Conservation (phyloP, 2,113 vertebrate genomes). For the Panthera tigris region DNA sequence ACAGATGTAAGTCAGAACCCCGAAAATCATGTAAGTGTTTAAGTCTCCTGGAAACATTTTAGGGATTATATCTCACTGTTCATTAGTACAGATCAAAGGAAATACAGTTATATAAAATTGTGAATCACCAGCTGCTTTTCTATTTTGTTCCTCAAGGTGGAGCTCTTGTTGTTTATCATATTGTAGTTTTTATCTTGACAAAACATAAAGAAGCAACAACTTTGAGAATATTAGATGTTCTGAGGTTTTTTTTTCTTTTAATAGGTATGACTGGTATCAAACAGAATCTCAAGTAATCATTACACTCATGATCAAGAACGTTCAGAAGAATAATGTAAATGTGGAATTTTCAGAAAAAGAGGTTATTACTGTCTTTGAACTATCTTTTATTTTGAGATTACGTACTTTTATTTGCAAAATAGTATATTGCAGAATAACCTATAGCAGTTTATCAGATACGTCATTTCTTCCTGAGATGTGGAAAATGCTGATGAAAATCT, state of each 20-base stretch:
- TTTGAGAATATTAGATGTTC: slow-evolving; percentile 35
- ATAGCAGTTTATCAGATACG: not conserved
- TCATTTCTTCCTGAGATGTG: slow-evolving; percentile 38
- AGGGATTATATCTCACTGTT: not conserved
- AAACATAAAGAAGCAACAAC: slow-evolving; percentile 7
- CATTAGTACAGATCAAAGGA: not conserved
- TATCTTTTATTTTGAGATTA: slow-evolving; percentile 38
- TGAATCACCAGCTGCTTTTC: slow-evolving; percentile 34
- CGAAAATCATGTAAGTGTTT: not conserved
- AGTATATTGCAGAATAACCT: slow-evolving; percentile 1
- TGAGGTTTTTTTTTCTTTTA: slow-evolving; percentile 55
- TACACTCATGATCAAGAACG: slow-evolving; percentile 96
- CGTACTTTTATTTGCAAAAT: slow-evolving; percentile 6
- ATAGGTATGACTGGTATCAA: slow-evolving; percentile 97
- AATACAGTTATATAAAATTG: not conserved
- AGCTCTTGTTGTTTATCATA: slow-evolving; percentile 63
- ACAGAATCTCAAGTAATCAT: slow-evolving; percentile 97
- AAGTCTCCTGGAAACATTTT: not conserved
- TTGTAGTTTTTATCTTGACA: slow-evolving; percentile 50
- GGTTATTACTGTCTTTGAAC: slow-evolving; percentile 82
- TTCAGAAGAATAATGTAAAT: slow-evolving; percentile 90
- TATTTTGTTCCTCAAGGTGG: slow-evolving; percentile 68
- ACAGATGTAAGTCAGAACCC: not conserved
- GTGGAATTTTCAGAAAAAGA: slow-evolving; percentile 91
- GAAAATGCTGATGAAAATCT: slow-evolving; percentile 17